Evolutionary conservation across 2,797 vertebrate genomes (phyloP), one percentile per base, ranked within the genome.

Genomic region (Gymnoscopelus microlampas): DNA sequence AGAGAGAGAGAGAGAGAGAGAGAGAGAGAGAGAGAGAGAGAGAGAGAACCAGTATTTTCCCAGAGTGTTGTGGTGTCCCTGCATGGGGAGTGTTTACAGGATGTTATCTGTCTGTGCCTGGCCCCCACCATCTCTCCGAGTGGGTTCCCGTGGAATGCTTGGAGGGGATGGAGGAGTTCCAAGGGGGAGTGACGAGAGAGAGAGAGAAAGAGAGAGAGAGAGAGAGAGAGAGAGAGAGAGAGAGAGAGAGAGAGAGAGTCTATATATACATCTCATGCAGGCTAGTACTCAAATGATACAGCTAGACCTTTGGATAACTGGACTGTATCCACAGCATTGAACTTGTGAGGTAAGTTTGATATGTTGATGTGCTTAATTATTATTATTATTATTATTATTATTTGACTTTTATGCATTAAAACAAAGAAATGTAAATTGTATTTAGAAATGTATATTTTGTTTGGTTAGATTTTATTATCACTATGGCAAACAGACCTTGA

Each of bases 141-240:
- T 92, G 89, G 91, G 92, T 88, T 91, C 89, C 74, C 73, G 71
- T 84, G 92, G 93, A 94, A 95, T 94, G 91, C 85, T 88, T 70
- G 77, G 82, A 87, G 69, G 77, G 78, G 91, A 94, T 91, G 92
- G 92, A 92, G 85, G 85, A 88, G 85, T 89, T 93, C 87, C 89
- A 93, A 91, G 92, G 92, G 90, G 94, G 93, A 93, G 93, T 94
- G 94, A 91, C 92, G 0, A 86, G 68, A 73, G 61, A 69, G 72
- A 57, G 69, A 77, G 66, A 76, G 50, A 60, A 50, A 54, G 66
- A 29, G 53, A 66, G 10, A 71, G 63, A 58, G 9, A 53, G 60
- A 68, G 3, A 81, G 69, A 23, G 68, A 63, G 67, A 39, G 29
- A 59, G 39, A 63, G 55, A 56, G 60, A 62, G 55, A 55, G 67